Conservation (phyloP, 1,140 invertebrate species). For the Drosophila micromelanica region DNA sequence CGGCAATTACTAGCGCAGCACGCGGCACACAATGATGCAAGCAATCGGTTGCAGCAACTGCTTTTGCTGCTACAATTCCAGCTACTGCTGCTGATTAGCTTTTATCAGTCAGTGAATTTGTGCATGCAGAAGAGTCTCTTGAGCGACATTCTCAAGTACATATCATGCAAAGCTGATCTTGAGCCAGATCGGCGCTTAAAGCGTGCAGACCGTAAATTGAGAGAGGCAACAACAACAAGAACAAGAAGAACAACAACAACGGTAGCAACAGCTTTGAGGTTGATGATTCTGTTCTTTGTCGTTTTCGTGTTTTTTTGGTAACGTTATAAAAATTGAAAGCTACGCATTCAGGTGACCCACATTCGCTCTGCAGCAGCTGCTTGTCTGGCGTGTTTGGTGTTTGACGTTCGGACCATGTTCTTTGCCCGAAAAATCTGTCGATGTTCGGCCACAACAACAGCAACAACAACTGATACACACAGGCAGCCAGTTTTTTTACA, state of each 20-base stretch:
- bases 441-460: constrained; percentile 20
- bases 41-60: constrained; percentile 5
- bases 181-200: background rate
- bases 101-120: constrained; percentile 1
- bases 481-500: constrained; percentile 21
- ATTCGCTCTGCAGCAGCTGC: constrained; percentile 51
- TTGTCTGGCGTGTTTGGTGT: constrained; percentile 44
- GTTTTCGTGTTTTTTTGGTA: constrained; percentile 46
- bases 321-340: constrained; percentile 81
- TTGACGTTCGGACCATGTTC: constrained; percentile 39
- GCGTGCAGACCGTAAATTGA: constrained; percentile 7
- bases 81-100: constrained; percentile 3
- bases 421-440: constrained; percentile 41
- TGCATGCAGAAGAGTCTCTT: background rate
- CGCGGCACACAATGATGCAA: constrained; percentile 21
- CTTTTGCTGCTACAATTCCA: background rate
- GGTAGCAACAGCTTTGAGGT: constrained; percentile 14
- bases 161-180: constrained; percentile 5
- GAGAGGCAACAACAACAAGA: constrained; percentile 8
- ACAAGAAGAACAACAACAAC: no score
- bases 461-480: constrained; percentile 21
- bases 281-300: constrained; percentile 19
- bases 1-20: constrained; percentile 39
- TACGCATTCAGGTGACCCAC: constrained; percentile 75
- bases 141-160: constrained; percentile 4